Evolutionary conservation across 1,140 invertebrate species (phyloP), one percentile per base, ranked within the genome.

Genomic region (Centruroides sculpturatus): DNA sequence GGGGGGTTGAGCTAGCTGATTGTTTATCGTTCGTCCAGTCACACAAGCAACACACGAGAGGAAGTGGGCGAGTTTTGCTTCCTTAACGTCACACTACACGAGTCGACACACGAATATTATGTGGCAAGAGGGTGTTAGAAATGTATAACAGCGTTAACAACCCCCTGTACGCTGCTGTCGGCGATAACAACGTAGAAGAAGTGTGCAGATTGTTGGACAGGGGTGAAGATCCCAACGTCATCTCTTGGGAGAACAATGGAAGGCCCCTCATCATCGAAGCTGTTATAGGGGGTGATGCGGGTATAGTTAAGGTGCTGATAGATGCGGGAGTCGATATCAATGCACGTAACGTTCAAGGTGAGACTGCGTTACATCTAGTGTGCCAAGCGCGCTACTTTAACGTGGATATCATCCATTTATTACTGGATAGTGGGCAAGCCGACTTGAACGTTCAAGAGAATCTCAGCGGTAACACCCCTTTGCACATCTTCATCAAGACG

Each of bases 261-360:
- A 9, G 59, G 12, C 62, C 59, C 4, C 52, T 49, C 4, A 53
- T 64, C 7, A 10, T 64, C n/a, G 58, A 64, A 55, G 62, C 62
- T 6, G 55, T 55, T 35, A 58, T 56, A 5, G 50, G 50, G 3
- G 59, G 62, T 6, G 3, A 60, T 47, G 6, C 34, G 7, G 23
- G 54, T 4, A 56, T 64, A 0, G 56, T 70, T 7, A 56, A 64
- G 11, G 5, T 93, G 67, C 76, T 96, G 12, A 70, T 93, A 50
- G 84, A 89, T 60, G 83, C 83, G 57, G 89, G 89, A 13, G 92
- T 91, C 3, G 86, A 92, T 68, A 81, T 92, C 5, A 96, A 96
- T 52, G 55, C 51, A 34, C 23, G 59, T 23, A 64, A 59, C 36
- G 54, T 55, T 3, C 12, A 59, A 8, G 63, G 63, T 12, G 63